Evolutionary conservation across 1,140 invertebrate species (phyloP), one percentile per base, ranked within the genome.

Genomic region (Cydia fagiglandana): DNA sequence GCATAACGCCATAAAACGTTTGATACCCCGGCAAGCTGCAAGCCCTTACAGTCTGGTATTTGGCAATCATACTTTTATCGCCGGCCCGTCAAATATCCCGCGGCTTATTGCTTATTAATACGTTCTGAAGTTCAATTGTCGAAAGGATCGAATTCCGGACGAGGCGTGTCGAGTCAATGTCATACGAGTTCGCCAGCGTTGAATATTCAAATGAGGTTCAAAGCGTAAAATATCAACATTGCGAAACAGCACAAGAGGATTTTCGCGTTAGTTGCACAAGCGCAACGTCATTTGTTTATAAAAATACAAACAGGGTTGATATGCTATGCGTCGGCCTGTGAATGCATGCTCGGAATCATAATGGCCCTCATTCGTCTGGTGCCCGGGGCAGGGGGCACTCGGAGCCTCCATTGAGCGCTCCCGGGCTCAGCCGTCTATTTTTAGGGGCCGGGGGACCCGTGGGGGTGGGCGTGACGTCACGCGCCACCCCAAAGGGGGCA

Each of bases 401-500:
- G 74, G 75, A 64, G 76, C 78, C 80, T 85, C 78, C 86, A 90
- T 90, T 89, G 87, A 89, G 85, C 83, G 83, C 77, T 84, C 86
- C 87, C 86, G 86, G 86, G 82, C 81, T 77, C 73, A 64, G 76
- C 70, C 76, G 74, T 86, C 88, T 90, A 90, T 90, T 90, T 89
- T 88, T 86, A 87, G 87, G 83, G 82, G 77, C 64, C 76, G 53
- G 80, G 81, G 86, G 77, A 80, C 80, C 76, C 76, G 73, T 53
- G 50, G 76, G 77, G 78, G 64, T 74, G 84, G 83, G 85, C 85
- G 88, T 50, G 24, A 38, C 74, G 70, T 86, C 86, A 86, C 84
- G 41, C 74, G 81, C 79, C 82, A 81, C 79, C 64, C 79, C 66
- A 61, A 38, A 75, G 73, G 75, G 75, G 74, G 73, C 75, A 38